Base-by-base conservation (phyloP, 2,797 vertebrate species). In the Rhodeus uyekii region DNA sequence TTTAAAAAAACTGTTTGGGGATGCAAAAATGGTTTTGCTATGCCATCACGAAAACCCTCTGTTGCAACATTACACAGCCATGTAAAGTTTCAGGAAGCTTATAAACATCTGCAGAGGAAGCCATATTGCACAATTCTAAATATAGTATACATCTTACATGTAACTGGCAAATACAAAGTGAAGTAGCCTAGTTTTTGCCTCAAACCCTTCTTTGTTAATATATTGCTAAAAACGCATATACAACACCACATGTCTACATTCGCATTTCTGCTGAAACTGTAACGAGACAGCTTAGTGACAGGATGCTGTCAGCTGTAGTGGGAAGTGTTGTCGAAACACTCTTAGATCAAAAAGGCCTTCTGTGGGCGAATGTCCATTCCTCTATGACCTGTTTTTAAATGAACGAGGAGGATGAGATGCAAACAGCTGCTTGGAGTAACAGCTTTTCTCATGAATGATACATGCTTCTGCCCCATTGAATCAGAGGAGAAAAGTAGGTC, bases 401-500 rank as follows among this genome's bases (percentile, higher is more conserved):
- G 50, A 82, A 58, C n/a, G 16, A 67, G 61, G 36, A 50, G 27
- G 48, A 46, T 46, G 73, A 53, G 72, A 55, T 39, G 16, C n/a
- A 65, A 87, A 80, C 84, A 75, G 68, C 68, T 81, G 84, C 68
- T 80, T 39, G 22, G 27, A 50, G 58, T 60, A 68, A 61, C 38
- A 79, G 74, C 39, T 64, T 71, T 63, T 9, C 64, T 84, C 68
- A 76, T 85, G 73, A 87, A 86, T 84, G 69, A 86, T 83, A 19
- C 60, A 85, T 84, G 83, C 18, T 5, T 24, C 71, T 32, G 22
- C 78, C 61, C 65, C 18, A 36, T 42, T 18, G 29, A 84, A 44
- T 48, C 50, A 76, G 4, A 77, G 75, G 64, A 75, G 48, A 76
- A 55, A 89, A 88, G 82, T 83, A 72, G 85, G 87, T 86, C 87